phyloP scores from a whole-genome alignment of 2,888 invertebrate genomes.

The Synanthedon myopaeformis region DNA sequence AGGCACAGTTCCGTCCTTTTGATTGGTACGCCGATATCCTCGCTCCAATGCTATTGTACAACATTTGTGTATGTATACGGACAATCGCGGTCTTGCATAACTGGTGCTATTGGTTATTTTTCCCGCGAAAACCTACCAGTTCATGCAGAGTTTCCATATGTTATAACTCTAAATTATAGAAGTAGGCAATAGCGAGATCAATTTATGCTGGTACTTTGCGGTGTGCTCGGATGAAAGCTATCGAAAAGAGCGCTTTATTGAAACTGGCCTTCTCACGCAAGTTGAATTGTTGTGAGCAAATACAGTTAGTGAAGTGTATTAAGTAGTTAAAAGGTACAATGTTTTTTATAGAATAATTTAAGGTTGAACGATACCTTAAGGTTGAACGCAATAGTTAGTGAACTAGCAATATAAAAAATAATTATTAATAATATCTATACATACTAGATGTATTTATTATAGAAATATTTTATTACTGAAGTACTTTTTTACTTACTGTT shows the following conservation, averaged over 20 bases:
- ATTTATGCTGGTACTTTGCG: conserved; percentile 16
- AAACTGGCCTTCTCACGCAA: conserved; percentile 48
- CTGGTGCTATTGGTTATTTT: conserved; percentile 39
- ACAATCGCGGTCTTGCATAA: conserved; percentile 47
- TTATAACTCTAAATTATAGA: conserved; percentile 6
- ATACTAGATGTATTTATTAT: too few relatives aligned
- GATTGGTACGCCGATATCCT: conserved; percentile 32
- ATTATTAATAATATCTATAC: too few relatives aligned
- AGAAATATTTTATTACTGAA: too few relatives aligned
- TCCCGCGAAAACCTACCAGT: conserved; percentile 32
- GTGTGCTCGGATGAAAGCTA: conserved; percentile 27
- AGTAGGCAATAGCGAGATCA: conserved; percentile 10
- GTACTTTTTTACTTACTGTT: too few relatives aligned
- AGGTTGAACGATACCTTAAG: too few relatives aligned
- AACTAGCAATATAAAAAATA: too few relatives aligned
- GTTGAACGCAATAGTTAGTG: too few relatives aligned
- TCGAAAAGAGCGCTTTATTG: conserved; percentile 28
- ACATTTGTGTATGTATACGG: conserved; percentile 16
- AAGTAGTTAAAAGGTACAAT: conserved; percentile 10
- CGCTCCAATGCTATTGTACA: conserved; percentile 44
- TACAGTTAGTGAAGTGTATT: conserved; percentile 10
- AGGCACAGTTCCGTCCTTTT: conserved; percentile 58
- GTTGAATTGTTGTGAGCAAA: conserved; percentile 33
- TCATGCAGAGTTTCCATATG: conserved; percentile 10
- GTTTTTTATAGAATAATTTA: neutral